These are phyloP conservation scores for Ptychadena robeensis DNA, from an alignment of 2,797 vertebrate species.

Conservation along the genomic window DNA sequence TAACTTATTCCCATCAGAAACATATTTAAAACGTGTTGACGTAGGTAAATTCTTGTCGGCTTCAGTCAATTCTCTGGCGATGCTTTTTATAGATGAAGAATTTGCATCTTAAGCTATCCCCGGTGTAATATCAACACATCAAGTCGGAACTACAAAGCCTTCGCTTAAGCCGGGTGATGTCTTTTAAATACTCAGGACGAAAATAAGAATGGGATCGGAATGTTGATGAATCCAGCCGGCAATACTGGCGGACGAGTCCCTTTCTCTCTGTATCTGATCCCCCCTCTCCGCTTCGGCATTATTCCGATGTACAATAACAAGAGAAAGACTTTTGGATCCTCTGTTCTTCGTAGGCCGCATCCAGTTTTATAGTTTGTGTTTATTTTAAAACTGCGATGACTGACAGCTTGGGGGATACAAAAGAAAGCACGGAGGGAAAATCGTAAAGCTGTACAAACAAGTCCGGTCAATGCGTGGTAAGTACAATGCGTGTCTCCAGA, in stretches of 20 bases:
- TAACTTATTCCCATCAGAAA: conserved; percentile 44
- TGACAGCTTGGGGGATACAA: conserved; percentile 41
- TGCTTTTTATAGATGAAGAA: conserved; percentile 56
- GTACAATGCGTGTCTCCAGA: conserved; percentile 24
- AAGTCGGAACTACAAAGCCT: conserved; percentile 43
- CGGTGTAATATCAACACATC: conserved; percentile 58
- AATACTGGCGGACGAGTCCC: conserved; percentile 13
- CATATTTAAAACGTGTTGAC: conserved; percentile 54
- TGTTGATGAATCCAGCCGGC: conserved; percentile 45
- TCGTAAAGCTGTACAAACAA: conserved; percentile 57
- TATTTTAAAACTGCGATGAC: conserved; percentile 41
- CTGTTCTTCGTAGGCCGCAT: neutral
- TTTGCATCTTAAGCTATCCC: conserved; percentile 58
- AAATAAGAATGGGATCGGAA: conserved; percentile 46
- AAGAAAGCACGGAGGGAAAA: conserved; percentile 42
- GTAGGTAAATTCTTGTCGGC: conserved; percentile 56
- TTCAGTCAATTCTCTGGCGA: conserved; percentile 47
- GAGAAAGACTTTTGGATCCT: conserved; percentile 1
- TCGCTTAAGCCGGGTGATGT: conserved; percentile 46
- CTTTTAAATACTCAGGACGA: conserved; percentile 46
- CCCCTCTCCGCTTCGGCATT: conserved; percentile 4
- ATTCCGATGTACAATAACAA: conserved; percentile 43
- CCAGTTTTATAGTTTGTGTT: conserved; percentile 37
- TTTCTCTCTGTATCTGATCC: conserved; percentile 31
- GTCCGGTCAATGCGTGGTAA: neutral